A percentile compares a stretch with the other conserved stretches of the same genome.
These are phyloP conservation scores for Syngnathus floridae DNA, from an alignment of 2,113 vertebrate species.

Conservation along the genomic window DNA sequence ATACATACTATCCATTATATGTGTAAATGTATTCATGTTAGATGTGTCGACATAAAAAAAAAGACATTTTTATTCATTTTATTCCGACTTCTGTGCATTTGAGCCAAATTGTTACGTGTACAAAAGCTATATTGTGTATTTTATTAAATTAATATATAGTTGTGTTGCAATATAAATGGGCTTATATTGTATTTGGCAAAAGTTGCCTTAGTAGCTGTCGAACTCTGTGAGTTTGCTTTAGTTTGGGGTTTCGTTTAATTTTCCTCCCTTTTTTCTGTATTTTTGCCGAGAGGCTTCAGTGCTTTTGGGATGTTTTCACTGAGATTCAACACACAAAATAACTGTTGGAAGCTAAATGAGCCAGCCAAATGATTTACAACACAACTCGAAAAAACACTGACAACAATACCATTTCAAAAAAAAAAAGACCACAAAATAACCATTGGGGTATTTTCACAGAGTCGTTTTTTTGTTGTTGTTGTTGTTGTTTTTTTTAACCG, in stretches of 20 bases:
- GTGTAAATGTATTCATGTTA: conserved; percentile 99
- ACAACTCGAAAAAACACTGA: conserved; percentile 42
- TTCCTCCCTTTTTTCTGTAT: conserved; percentile 81
- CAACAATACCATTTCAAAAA: conserved; percentile 36
- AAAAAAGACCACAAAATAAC: conserved; percentile 55
- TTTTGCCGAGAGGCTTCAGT: conserved; percentile 81
- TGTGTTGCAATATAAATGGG: conserved; percentile 99
- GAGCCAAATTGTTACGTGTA: conserved; percentile 99
- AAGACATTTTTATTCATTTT: conserved; percentile 98
- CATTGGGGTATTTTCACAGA: conserved; percentile 74
- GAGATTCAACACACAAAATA: conserved; percentile 80
- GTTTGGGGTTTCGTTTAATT: conserved; percentile 68
- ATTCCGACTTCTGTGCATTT: conserved; percentile 99
- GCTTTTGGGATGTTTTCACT: conserved; percentile 89
- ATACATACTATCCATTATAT: conserved; percentile 91
- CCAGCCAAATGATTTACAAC: conserved; percentile 64
- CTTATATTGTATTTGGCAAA: conserved; percentile 99
- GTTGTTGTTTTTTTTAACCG: conserved; percentile 38
- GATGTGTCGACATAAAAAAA: conserved; percentile 98
- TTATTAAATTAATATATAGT: conserved; percentile 99
- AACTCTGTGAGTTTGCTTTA: conserved; percentile 99
- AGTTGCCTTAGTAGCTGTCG: conserved; percentile 98
- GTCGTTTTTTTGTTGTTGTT: conserved; percentile 74
- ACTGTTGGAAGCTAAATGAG: conserved; percentile 84
- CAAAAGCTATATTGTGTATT: conserved; percentile 99